Evolutionary conservation across 2,797 vertebrate species (phyloP), one percentile per base, ranked within the genome.

Genomic region (Zenarchopterus dispar): DNA sequence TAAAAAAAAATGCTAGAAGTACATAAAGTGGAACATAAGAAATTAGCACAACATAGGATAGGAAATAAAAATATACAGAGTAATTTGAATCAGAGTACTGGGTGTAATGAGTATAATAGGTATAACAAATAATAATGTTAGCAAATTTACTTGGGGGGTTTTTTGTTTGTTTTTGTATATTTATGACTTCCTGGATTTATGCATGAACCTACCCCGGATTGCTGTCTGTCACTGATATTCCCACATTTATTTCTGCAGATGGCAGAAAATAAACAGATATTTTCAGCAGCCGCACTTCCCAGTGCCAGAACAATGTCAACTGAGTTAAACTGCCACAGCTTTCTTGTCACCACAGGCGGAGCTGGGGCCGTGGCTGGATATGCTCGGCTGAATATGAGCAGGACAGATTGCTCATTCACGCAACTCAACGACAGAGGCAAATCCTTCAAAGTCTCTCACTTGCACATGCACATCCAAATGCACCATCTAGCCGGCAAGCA

Each of bases 301-400:
- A 60, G 73, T 69, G 84, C 81, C 78, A 84, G 80, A 85, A 85
- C 83, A 88, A 88, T 85, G 87, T 88, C 89, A 90, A 77, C 81
- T 66, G 85, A 85, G 90, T 93, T 88, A 90, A 87, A 90, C 78
- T 66, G 80, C 67, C 68, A 75, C 72, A 55, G 80, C 81, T 77
- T 80, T 64, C 47, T 78, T 89, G 81, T 90, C 86, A 85, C 83
- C 73, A 78, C 66, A 62, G 76, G 64, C 75, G 49, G 66, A 59
- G 70, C 74, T 28, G 70, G 56, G 72, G 72, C 74, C 71, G 36
- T 67, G 52, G 56, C 70, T 71, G 73, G 79, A 80, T 87, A 78
- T 82, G 82, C 88, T 83, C 54, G 82, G 84, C 74, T 88, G 87
- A 84, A 87, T 88, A 84, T 85, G 86, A 88, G 72, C 78, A 81